phyloP scores from a whole-genome alignment of 2,888 invertebrate genomes.

The Zygaena filipendulae region DNA sequence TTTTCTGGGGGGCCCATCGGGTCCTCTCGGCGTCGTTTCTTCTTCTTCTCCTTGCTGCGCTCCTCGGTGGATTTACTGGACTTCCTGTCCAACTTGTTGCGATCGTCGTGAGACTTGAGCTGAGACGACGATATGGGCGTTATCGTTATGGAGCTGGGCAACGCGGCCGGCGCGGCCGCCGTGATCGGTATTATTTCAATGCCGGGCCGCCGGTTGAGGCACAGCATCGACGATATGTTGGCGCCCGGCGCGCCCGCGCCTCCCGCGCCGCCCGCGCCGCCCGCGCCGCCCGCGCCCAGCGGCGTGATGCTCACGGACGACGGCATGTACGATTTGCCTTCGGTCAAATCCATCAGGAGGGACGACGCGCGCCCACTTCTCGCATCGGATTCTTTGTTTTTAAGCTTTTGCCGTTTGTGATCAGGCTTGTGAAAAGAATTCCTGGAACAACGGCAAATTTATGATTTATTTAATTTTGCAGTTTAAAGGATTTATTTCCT shows the following conservation, averaged over 20 bases:
- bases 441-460: slow-evolving; percentile 56
- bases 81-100: slow-evolving; percentile 55
- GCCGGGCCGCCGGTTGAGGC: slow-evolving; percentile 76
- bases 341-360: slow-evolving; percentile 65
- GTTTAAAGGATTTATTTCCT: slow-evolving; percentile 1
- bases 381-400: slow-evolving; percentile 65
- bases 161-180: slow-evolving; percentile 69
- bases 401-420: slow-evolving; percentile 70
- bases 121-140: slow-evolving; percentile 79
- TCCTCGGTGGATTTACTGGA: slow-evolving; percentile 55
- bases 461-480: too few relatives aligned
- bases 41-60: slow-evolving; percentile 74
- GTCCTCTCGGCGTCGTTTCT: slow-evolving; percentile 79
- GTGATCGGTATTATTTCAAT: slow-evolving; percentile 89
- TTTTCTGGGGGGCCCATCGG: slow-evolving; percentile 88
- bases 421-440: slow-evolving; percentile 69
- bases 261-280: slow-evolving; percentile 68
- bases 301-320: slow-evolving; percentile 65
- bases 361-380: slow-evolving; percentile 46
- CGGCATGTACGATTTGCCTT: slow-evolving; percentile 61
- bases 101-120: slow-evolving; percentile 54
- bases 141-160: slow-evolving; percentile 87
- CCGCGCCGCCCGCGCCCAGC: slow-evolving; percentile 57
- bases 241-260: slow-evolving; percentile 72
- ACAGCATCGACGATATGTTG: slow-evolving; percentile 70